A percentile compares a stretch with the other conserved stretches of the same genome.
These are phyloP conservation scores for Apomyelois bistriatella DNA, from an alignment of 2,888 invertebrate genomes.

Conservation along the genomic window DNA sequence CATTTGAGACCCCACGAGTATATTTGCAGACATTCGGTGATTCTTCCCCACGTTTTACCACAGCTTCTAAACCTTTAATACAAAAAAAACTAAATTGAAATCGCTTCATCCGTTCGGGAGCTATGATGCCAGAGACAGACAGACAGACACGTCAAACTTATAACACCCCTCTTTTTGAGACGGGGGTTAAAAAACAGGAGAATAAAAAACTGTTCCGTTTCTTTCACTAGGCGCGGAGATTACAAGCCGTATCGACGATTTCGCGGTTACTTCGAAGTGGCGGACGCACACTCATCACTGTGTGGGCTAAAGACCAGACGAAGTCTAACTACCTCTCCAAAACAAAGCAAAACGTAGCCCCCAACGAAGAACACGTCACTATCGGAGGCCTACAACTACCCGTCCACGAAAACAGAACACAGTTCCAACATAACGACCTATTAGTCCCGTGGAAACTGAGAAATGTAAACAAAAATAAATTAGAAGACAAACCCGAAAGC, in stretches of 20 bases:
- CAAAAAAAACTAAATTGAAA: too few relatives aligned
- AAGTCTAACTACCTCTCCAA: conserved; percentile 72
- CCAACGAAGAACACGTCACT: conserved; percentile 35
- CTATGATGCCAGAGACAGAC: too few relatives aligned
- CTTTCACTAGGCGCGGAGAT: conserved; percentile 83
- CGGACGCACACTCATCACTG: conserved; percentile 92
- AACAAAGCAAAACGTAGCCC: conserved; percentile 30
- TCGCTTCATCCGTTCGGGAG: too few relatives aligned
- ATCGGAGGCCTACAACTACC: conserved; percentile 77
- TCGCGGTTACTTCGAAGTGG: conserved; percentile 84
- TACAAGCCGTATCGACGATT: conserved; percentile 87
- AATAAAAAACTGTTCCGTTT: too few relatives aligned
- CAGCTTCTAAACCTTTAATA: too few relatives aligned
- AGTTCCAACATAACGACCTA: conserved; percentile 93
- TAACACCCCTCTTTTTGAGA: too few relatives aligned
- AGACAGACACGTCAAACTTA: too few relatives aligned
- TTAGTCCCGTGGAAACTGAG: conserved; percentile 97
- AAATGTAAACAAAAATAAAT: conserved; percentile 41
- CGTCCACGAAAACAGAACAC: conserved; percentile 93
- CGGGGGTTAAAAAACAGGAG: too few relatives aligned
- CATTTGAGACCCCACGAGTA: too few relatives aligned
- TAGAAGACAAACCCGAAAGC: conserved; percentile 54
- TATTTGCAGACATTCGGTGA: too few relatives aligned
- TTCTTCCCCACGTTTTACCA: too few relatives aligned
- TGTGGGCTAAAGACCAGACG: conserved; percentile 96